Base-by-base conservation (phyloP, 2,797 vertebrate genomes). In the Gadopsis marmoratus region DNA sequence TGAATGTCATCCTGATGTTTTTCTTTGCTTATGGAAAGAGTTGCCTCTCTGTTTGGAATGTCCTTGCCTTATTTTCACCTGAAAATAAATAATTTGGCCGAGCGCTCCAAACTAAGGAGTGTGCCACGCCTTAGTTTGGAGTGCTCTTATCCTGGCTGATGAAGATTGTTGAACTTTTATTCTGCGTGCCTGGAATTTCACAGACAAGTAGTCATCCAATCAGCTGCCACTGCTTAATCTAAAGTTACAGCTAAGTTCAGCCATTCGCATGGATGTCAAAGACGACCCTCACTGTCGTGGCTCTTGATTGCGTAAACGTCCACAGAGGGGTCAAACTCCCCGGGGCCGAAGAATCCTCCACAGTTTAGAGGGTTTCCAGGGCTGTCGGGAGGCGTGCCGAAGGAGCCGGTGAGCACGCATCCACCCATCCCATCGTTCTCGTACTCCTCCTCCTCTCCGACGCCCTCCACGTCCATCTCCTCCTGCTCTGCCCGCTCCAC, bases 281-380 rank as follows among this genome's bases (percentile, higher is more conserved):
- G 13, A 19, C 5, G 5, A 29, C 12, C 21, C 97, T 97, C 90
- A 98, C 97, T 95, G 60, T 98, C 96, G 8, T 97, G 95, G 95
- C 97, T 98, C 89, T 96, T 98, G 96, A 98, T 97, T 91, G 97
- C 97, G 17, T 98, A 98, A 89, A 98, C 97, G 0, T 98, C 97
- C 5, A 98, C 97, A 0, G 97, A 96, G 29, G 97, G 96, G 86
- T 98, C 97, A 0, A 98, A 98, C 71, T 98, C 97, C 0, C 97
- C 97, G 0, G 97, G 97, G 59, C 97, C 96, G 0, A 98, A 98
- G 95, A 98, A 98, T 0, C 96, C 96, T 0, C 96, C 96, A 10
- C 96, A 97, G 94, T 94, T 97, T 78, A 98, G 96, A 29, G 97
- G 96, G 84, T 98, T 97, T 0, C 97, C 97, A 0, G 97, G 97